These are phyloP conservation scores for Cyphomyrus discorhynchus DNA, from an alignment of 2,113 vertebrate species.

Conservation along the genomic window DNA sequence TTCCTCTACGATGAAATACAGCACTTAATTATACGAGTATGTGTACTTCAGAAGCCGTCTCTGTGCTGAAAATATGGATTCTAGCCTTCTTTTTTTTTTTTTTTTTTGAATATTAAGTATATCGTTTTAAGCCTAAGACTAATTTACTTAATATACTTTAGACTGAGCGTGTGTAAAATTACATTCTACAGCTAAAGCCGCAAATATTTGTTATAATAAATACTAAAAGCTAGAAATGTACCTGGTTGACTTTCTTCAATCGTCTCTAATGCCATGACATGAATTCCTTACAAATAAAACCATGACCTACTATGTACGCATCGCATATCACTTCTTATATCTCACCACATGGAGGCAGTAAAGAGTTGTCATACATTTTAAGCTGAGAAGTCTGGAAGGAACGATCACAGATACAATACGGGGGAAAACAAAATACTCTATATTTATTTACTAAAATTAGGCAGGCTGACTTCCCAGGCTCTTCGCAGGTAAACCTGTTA, in stretches of 20 bases:
- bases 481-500: not conserved
- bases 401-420: not conserved
- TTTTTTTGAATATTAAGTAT: not conserved
- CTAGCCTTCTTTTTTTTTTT: not conserved
- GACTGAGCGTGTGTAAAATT: not conserved
- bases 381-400: not conserved
- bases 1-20: not conserved
- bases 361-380: not conserved
- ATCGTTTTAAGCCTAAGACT: not conserved
- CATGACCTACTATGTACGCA: not conserved
- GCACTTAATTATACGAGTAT: not conserved
- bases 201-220: not conserved
- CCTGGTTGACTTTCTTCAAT: not conserved
- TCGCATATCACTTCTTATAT: not conserved
- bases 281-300: not conserved
- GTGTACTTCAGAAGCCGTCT: not conserved
- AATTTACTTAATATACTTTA: not conserved
- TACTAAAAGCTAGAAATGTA: not conserved
- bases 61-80: not conserved
- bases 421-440: not conserved
- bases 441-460: not conserved
- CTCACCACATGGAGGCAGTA: constrained; percentile 13
- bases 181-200: not conserved
- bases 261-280: not conserved
- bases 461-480: not conserved